Base-by-base conservation (phyloP, 2,797 vertebrate genomes). In the Coregonus sp. region DNA sequence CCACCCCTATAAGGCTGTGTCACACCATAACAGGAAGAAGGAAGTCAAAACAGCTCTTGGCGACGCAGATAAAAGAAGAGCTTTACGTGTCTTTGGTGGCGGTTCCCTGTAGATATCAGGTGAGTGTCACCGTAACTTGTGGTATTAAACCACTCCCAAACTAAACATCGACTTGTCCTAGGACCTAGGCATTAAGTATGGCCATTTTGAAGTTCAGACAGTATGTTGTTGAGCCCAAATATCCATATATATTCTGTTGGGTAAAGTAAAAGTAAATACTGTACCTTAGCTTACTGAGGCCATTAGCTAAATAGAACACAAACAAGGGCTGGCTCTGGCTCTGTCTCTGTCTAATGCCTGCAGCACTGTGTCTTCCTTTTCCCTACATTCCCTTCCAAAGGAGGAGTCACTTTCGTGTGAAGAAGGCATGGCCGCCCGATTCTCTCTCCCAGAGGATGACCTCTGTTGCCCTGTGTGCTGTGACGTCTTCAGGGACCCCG, bases 401-500 rank as follows among this genome's bases (percentile, higher is more conserved):
- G 79, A 84, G 47, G 92, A 94, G 59, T 20, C 59, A 20, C 9
- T 5, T 16, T 1, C 1, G 20, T 14, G 29, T 63, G 20, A 63
- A 31, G 56, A 52, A 71, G 52, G 9, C 16, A 94, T 94, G 93
- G 91, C 92, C 0, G 81, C 83, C 63, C 75, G 85, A 74, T 79
- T 86, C 12, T 88, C 89, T 0, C 83, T 92, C 75, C 75, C 73
- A 0, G 89, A 92, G 67, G 79, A 84, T 47, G 92, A 94, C 59
- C 12, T 88, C 20, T 78, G 51, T 54, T 88, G 87, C 37, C 73
- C 83, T 33, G 79, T 88, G 40, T 88, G 87, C 74, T 83, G 63
- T 29, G 73, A 85, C 15, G 83, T 86, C 63, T 86, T 86, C 71
- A 66, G 68, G 4, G 83, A 88, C 35, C 87, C 87, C 0, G 80